Evolutionary conservation across 2,113 vertebrate genomes (phyloP).

Genomic region (Cololabis saira): DNA sequence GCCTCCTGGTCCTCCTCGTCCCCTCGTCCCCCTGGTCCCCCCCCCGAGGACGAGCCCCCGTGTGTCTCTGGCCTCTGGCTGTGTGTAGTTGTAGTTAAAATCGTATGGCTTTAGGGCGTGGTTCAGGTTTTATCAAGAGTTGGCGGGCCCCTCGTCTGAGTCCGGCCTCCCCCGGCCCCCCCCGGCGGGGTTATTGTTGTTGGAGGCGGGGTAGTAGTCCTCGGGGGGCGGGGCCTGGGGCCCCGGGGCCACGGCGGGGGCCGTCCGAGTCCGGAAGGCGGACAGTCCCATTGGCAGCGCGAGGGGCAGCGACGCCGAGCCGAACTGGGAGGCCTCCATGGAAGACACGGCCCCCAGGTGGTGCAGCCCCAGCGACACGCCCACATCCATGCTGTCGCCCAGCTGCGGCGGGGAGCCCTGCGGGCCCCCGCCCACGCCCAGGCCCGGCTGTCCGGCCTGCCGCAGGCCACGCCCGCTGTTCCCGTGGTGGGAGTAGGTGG

Average conservation of each 20-base stretch:
- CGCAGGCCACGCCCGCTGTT: slow-evolving; percentile 83
- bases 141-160: slow-evolving; percentile 88
- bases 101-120: slow-evolving; percentile 88
- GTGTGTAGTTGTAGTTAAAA: slow-evolving; percentile 81
- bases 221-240: slow-evolving; percentile 83
- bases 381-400: slow-evolving; percentile 89
- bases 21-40: slow-evolving; percentile 75
- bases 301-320: slow-evolving; percentile 87
- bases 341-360: slow-evolving; percentile 85
- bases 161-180: slow-evolving; percentile 83
- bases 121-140: slow-evolving; percentile 95
- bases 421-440: slow-evolving; percentile 73
- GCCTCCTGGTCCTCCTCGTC: slow-evolving; percentile 63
- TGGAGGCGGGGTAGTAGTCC: slow-evolving; percentile 86
- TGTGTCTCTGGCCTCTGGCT: slow-evolving; percentile 80
- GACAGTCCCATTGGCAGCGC: slow-evolving; percentile 88
- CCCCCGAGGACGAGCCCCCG: slow-evolving; percentile 78
- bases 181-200: slow-evolving; percentile 85
- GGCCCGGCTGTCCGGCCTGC: slow-evolving; percentile 77
- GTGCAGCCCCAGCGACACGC: slow-evolving; percentile 85
- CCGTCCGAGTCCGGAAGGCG: slow-evolving; percentile 96
- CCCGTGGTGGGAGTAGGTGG: slow-evolving; percentile 85
- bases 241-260: slow-evolving; percentile 78
- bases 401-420: slow-evolving; percentile 86
- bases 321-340: slow-evolving; percentile 86